Evolutionary conservation across 2,888 invertebrate species (phyloP).

Genomic region (Ypsolopha sequella): DNA sequence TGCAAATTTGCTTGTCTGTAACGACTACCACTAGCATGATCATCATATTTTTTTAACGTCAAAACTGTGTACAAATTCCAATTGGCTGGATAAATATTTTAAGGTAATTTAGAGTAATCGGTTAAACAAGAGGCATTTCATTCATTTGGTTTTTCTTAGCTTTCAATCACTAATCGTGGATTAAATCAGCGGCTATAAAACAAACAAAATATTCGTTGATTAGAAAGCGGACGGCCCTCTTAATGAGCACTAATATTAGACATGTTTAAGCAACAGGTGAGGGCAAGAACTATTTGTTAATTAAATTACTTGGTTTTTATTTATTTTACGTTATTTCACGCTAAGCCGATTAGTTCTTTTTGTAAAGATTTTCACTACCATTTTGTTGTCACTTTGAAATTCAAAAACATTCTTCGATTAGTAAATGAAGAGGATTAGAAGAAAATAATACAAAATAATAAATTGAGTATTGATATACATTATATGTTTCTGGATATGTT

Average conservation of each 20-base stretch:
- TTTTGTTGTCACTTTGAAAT: too few species aligned
- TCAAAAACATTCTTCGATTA: too few species aligned
- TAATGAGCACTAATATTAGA: conserved; percentile 29
- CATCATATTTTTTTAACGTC: too few species aligned
- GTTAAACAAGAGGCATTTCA: conserved; percentile 12
- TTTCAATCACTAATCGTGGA: conserved; percentile 15
- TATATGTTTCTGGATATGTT: too few species aligned
- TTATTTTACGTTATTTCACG: too few species aligned
- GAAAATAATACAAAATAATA: too few species aligned
- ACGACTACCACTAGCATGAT: too few species aligned
- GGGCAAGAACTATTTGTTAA: neutral
- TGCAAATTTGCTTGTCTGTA: neutral
- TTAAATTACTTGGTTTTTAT: too few species aligned
- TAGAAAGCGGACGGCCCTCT: conserved; percentile 38
- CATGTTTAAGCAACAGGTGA: conserved; percentile 18
- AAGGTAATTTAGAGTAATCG: conserved; percentile 1
- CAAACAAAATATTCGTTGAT: conserved; percentile 26
- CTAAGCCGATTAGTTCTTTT: too few species aligned
- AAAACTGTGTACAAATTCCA: neutral
- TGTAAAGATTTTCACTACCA: too few species aligned
- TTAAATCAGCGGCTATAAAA: conserved; percentile 25
- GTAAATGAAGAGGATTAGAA: too few species aligned
- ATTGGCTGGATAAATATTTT: conserved; percentile 11
- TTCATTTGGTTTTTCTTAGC: conserved; percentile 20
- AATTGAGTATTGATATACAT: too few species aligned